Base-by-base conservation (phyloP, 2,888 invertebrate species). In the Clanis bilineata region DNA sequence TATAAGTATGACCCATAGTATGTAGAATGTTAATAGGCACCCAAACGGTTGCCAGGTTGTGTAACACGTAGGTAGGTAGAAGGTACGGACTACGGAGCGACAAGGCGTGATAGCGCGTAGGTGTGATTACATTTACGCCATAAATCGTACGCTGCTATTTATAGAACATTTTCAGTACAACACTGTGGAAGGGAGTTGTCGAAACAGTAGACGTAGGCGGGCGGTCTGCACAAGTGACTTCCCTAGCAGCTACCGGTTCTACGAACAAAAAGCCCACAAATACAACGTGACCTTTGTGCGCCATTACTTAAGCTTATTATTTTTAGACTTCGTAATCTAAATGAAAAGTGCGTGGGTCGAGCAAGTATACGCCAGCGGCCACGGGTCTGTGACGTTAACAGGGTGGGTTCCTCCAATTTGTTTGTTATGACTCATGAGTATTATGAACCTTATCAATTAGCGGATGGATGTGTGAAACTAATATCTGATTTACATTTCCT, bases 111-210 rank as follows among this genome's bases (percentile, higher is more conserved):
- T 66, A 54, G 28, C 58, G 77, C 73, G 86, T 87, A 75, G 88
- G 87, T 79, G 83, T 78, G 68, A 76, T 79, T 82, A 83, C 81
- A 82, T 83, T 82, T 81, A 80, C 78, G 80, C 76, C 80, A 80
- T 84, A 79, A 76, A 84, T 81, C 76, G 71, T 82, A 85, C 76
- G 76, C 71, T 70, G 71, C 83, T 89, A 89, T 88, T 86, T 87
- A 85, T 88, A 89, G 82, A 72, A 71, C 64, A 67, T 68, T 77
- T n/a, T 74, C 74, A 77, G 77, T 78, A 71, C 64, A 68, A 65
- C 81, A 74, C 77, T 78, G 77, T 77, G 77, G 82, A 84, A 83
- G 79, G 80, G 77, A 83, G 71, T 71, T 73, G 74, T 67, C 69
- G 64, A 66, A 23, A 60, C 67, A 65, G 61, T 70, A 64, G 65